These are phyloP conservation scores for Congeria kusceri DNA, from an alignment of 2,888 invertebrate species.

Conservation along the genomic window DNA sequence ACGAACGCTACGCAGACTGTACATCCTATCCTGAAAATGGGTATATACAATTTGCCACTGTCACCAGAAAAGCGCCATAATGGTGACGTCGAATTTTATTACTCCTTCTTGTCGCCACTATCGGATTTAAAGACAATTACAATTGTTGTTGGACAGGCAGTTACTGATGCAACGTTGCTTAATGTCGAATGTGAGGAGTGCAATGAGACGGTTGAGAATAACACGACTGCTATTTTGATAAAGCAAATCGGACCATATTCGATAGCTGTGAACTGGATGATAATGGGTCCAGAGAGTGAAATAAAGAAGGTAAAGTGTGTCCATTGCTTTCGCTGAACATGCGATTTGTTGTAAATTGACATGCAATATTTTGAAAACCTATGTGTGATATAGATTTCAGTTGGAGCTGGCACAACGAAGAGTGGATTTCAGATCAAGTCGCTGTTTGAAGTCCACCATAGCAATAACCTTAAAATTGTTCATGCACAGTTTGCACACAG, in stretches of 20 bases:
- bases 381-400: conserved; percentile 7
- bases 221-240: too few relatives aligned
- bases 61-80: conserved; percentile 6
- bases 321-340: too few relatives aligned
- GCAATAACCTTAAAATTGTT: conserved; percentile 35
- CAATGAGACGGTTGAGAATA: too few relatives aligned
- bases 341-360: too few relatives aligned
- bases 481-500: conserved; percentile 52
- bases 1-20: neutral
- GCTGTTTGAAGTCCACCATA: conserved; percentile 23
- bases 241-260: too few relatives aligned
- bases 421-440: conserved; percentile 62
- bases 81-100: conserved; percentile 17
- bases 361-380: neutral
- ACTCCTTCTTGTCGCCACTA: conserved; percentile 18
- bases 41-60: neutral
- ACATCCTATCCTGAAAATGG: neutral
- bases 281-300: too few relatives aligned
- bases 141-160: too few relatives aligned
- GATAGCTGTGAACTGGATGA: too few relatives aligned
- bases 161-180: too few relatives aligned
- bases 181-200: too few relatives aligned
- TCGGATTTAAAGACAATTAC: too few relatives aligned
- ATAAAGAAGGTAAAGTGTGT: too few relatives aligned
- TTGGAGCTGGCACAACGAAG: conserved; percentile 60